Conservation (phyloP, 2,797 vertebrate species). For the Silurus lanzhouensis region DNA sequence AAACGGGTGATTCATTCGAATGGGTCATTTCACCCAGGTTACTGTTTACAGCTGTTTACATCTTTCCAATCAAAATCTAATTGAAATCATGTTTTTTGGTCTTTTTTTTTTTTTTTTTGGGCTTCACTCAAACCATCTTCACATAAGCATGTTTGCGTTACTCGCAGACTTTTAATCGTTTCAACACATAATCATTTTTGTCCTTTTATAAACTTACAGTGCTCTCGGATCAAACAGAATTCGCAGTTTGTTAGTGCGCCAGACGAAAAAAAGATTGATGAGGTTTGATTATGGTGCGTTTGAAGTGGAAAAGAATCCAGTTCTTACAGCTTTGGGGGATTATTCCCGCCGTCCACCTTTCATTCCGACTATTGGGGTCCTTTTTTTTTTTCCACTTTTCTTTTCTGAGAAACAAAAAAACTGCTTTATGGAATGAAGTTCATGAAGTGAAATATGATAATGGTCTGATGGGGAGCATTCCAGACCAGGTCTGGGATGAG, state of each 20-base stretch:
- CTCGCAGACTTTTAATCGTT: constrained; percentile 20
- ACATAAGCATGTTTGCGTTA: constrained; percentile 26
- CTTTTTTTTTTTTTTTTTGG: no score
- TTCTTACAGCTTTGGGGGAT: not conserved
- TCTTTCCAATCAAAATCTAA: constrained; percentile 48
- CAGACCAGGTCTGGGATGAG: constrained; percentile 46
- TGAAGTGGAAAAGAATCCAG: constrained; percentile 15
- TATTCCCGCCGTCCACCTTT: not conserved
- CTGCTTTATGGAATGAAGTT: constrained; percentile 23
- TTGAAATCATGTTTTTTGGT: constrained; percentile 30
- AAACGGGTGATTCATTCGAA: constrained; percentile 15
- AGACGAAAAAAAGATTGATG: constrained; percentile 36
- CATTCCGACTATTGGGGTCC: not conserved
- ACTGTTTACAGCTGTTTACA: constrained; percentile 33
- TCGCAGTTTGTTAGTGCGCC: constrained; percentile 26
- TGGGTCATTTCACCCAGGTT: constrained; percentile 12
- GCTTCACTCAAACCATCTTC: constrained; percentile 4
- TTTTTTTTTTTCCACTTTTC: not conserved
- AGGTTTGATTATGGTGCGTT: constrained; percentile 26
- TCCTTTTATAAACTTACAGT: constrained; percentile 21
- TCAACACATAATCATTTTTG: constrained; percentile 39
- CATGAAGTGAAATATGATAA: constrained; percentile 52
- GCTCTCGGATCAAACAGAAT: constrained; percentile 27
- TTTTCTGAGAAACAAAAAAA: not conserved
- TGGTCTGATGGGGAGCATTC: constrained; percentile 34